Conservation (phyloP, 2,113 vertebrate species). For the Lamprologus ornatipinnis region DNA sequence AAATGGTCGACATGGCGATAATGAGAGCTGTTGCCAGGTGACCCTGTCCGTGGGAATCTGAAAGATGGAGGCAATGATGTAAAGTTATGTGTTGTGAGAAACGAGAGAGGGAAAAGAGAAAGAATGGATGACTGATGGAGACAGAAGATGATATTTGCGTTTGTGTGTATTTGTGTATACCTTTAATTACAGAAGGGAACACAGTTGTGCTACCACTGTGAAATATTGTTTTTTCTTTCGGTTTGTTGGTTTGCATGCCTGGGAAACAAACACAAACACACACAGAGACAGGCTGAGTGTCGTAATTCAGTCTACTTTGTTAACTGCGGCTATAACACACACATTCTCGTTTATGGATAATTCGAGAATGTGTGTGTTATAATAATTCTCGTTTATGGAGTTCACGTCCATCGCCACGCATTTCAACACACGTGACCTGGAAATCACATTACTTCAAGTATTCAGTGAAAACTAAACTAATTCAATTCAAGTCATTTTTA, state of each 20-base stretch:
- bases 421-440: fast-evolving
- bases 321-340: not conserved
- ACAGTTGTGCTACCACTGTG: conserved; percentile 81
- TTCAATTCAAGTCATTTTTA: not conserved
- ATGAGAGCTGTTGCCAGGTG: conserved; percentile 96
- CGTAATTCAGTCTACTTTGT: not conserved
- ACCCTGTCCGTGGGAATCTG: conserved; percentile 85
- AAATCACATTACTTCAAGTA: not conserved
- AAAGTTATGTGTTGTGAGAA: not conserved
- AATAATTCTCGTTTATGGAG: no score
- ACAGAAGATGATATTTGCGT: not conserved
- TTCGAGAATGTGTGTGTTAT: no score
- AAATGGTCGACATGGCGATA: conserved; percentile 98
- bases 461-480: not conserved
- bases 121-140: not conserved
- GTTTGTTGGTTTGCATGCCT: conserved; percentile 72
- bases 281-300: not conserved
- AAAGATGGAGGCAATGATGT: conserved; percentile 23
- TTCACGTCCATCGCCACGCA: not conserved
- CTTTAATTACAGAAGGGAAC: conserved; percentile 84
- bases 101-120: not conserved
- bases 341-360: not conserved
- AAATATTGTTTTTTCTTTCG: conserved; percentile 65
- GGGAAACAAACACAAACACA: conserved; percentile 27
- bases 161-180: conserved; percentile 49